A percentile compares a stretch with the other conserved stretches of the same genome.
phyloP scores from a whole-genome alignment of 2,113 vertebrate species.

The Antigone vipio region DNA sequence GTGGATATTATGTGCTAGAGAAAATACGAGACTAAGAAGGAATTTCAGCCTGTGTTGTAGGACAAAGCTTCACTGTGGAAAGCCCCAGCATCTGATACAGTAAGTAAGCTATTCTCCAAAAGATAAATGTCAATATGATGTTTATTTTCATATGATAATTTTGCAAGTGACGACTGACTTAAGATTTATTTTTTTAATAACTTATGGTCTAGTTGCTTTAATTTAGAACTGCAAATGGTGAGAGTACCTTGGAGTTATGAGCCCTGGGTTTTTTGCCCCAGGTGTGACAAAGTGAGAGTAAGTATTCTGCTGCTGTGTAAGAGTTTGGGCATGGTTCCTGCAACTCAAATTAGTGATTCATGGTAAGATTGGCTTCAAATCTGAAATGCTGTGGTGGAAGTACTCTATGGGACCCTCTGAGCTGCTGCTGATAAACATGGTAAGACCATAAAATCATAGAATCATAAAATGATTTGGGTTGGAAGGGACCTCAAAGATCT shows the following conservation, averaged over 20 bases:
- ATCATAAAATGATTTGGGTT: no score
- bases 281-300: background rate
- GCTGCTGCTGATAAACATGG: background rate
- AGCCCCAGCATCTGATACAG: background rate
- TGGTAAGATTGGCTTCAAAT: background rate
- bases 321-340: background rate
- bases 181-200: background rate
- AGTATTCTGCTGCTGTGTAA: background rate
- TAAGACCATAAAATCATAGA: background rate
- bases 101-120: background rate
- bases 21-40: background rate
- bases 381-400: background rate
- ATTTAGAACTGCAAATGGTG: background rate
- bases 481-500: no score
- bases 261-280: background rate
- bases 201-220: background rate
- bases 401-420: background rate
- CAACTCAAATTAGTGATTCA: background rate
- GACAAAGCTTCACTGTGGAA: background rate
- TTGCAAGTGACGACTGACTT: background rate
- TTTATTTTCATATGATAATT: background rate
- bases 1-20: background rate
- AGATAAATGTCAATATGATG: background rate
- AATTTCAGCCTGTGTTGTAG: background rate
- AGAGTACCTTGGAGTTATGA: rapidly evolving